A percentile compares a stretch with the other conserved stretches of the same genome.
These are phyloP conservation scores for Drepana falcataria DNA, from an alignment of 2,888 invertebrate species.

Conservation along the genomic window DNA sequence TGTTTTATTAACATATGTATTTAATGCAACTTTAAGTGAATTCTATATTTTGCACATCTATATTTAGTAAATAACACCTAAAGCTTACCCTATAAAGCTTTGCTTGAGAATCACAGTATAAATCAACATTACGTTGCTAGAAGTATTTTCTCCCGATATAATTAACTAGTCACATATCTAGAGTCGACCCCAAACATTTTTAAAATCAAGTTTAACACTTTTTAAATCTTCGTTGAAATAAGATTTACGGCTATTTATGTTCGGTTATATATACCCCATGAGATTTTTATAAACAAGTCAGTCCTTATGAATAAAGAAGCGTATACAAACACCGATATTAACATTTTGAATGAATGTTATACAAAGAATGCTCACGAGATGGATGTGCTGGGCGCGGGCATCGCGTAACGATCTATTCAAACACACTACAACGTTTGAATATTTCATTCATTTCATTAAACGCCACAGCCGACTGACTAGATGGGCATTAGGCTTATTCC, in stretches of 20 bases:
- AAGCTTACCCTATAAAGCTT: too few species aligned
- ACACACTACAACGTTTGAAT: constrained; percentile 40
- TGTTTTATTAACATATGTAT: too few species aligned
- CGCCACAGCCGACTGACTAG: constrained; percentile 24
- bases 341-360: constrained; percentile 26
- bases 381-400: constrained; percentile 32
- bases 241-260: not conserved
- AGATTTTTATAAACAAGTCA: not conserved
- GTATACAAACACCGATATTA: not conserved
- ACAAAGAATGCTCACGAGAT: constrained; percentile 44
- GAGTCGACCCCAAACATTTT: too few species aligned
- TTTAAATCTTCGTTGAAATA: not conserved
- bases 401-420: constrained; percentile 60
- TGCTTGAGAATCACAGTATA: too few species aligned
- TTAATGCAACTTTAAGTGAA: too few species aligned
- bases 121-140: too few species aligned
- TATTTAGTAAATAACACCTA: too few species aligned
- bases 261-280: not conserved
- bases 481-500: constrained; percentile 21
- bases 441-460: constrained; percentile 48
- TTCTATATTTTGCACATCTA: too few species aligned
- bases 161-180: too few species aligned
- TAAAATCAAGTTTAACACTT: too few species aligned
- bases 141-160: too few species aligned
- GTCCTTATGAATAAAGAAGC: not conserved